Evolutionary conservation across 2,797 vertebrate genomes (phyloP).

Genomic region (Scolopax rusticola): DNA sequence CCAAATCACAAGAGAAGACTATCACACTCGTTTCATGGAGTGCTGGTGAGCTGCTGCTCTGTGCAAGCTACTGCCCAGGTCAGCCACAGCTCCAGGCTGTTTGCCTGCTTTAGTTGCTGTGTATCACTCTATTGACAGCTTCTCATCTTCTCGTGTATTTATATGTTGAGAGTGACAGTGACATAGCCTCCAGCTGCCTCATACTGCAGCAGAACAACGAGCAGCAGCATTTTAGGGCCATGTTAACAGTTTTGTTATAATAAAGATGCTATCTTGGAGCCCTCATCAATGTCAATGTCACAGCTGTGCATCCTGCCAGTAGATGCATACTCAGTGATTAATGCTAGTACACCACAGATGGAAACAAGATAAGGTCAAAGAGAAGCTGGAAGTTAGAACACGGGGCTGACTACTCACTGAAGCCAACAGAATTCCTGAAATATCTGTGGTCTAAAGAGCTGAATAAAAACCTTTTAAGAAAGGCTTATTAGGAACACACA

Average conservation of each 20-base stretch:
- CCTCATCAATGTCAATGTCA: background rate
- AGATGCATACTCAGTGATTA: background rate
- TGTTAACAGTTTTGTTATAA: conserved; percentile 13
- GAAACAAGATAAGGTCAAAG: conserved; percentile 26
- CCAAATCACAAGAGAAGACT: background rate
- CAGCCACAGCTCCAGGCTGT: background rate
- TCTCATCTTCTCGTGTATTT: background rate
- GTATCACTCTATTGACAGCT: background rate
- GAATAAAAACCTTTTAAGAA: background rate
- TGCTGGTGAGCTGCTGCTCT: background rate
- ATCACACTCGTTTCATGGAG: background rate
- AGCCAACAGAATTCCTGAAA: background rate
- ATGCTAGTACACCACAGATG: background rate
- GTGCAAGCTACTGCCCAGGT: background rate
- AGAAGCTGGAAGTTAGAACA: conserved; percentile 22
- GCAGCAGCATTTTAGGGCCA: background rate
- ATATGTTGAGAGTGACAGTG: conserved; percentile 10
- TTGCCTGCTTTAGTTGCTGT: background rate
- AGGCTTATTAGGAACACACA: background rate
- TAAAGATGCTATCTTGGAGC: conserved; percentile 42
- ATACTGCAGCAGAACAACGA: conserved; percentile 1
- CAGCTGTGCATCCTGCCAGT: conserved; percentile 23
- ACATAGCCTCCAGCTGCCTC: conserved; percentile 16
- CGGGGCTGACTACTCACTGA: background rate
- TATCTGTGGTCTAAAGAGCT: background rate